Evolutionary conservation across 2,888 invertebrate genomes (phyloP).

Genomic region (Campoletis raptor): DNA sequence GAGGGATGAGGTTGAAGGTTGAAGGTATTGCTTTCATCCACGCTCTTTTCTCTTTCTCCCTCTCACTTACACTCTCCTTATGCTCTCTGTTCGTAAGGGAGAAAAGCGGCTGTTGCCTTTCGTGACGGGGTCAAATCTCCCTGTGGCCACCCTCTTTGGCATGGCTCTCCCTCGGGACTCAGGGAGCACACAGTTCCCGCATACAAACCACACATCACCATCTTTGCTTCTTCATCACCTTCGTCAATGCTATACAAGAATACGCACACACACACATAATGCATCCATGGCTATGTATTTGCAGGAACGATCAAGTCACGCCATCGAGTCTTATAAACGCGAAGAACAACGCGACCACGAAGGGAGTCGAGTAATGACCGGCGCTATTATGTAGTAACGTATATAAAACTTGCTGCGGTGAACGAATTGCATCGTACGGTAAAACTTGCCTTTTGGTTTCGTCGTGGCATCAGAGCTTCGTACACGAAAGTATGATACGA

Average conservation of each 20-base stretch:
- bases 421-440: conserved; percentile 65
- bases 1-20: conserved; percentile 26
- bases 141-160: conserved; percentile 56
- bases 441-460: conserved; percentile 55
- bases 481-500: background rate
- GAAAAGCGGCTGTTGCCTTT: conserved; percentile 59
- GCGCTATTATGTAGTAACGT: conserved; percentile 72
- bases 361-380: conserved; percentile 71
- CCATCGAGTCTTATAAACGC: conserved; percentile 74
- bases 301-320: conserved; percentile 77
- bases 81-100: background rate
- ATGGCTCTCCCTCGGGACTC: conserved; percentile 58
- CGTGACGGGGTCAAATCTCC: conserved; percentile 68
- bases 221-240: conserved; percentile 55
- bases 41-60: background rate
- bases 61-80: conserved; percentile 9
- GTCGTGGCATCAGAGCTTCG: conserved; percentile 16
- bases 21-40: conserved; percentile 57
- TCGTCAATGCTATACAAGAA: conserved; percentile 28
- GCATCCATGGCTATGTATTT: conserved; percentile 21
- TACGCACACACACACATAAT: background rate
- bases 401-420: conserved; percentile 67
- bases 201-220: conserved; percentile 49
- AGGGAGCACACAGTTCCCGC: conserved; percentile 19
- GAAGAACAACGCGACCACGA: conserved; percentile 56